Evolutionary conservation across 2,888 invertebrate genomes (phyloP), one percentile per base, ranked within the genome.

Genomic region (Lochmaea crataegi): DNA sequence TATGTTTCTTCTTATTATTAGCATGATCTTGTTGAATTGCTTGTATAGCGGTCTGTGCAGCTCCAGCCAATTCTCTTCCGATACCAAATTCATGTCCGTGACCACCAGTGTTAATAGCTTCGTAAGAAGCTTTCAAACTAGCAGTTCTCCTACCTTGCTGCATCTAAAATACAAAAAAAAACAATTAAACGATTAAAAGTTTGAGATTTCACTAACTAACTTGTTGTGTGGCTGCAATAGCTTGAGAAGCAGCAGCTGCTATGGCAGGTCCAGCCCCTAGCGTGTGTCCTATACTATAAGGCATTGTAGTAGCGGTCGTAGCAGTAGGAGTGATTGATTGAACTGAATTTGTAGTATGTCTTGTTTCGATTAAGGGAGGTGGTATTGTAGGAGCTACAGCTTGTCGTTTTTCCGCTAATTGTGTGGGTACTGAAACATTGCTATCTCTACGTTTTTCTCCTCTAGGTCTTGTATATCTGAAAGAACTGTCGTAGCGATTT

Each of bases 151-250:
- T 90, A 0, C 98, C 98, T 82, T 97, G 96, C 83, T 95, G 95
- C 95, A 97, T 96, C 92, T 95, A 75, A 74, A 9, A 80, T 75
- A 75, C 74, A 74, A 77, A 69, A 51, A 65, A 32, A 58, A 42
- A 7, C 1, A 2, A 16, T 10, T n/a, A 16, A 22, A 16, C 7
- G 12, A 14, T 41, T 16, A 51, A 70, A 5, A 53, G 1, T 1
- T 9, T 9, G 32, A 38, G 6, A 38, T 38, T 7, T 38, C 32
- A 38, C 32, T 38, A 38, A 38, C 58, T 72, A 84, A 92, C 92
- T 89, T 95, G 95, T 83, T 98, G 97, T 2, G 98, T 98, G 1
- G 97, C 97, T 6, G 96, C 97, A 75, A 98, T 97, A 0, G 98
- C 98, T 85, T 98, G 97, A 26, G 96, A 96, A 0, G 97, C 98